Percentiles rank a stretch among this genome's conserved stretches.
Evolutionary conservation across 2,888 invertebrate genomes (phyloP).

Genomic region (Conchocele bisecta): DNA sequence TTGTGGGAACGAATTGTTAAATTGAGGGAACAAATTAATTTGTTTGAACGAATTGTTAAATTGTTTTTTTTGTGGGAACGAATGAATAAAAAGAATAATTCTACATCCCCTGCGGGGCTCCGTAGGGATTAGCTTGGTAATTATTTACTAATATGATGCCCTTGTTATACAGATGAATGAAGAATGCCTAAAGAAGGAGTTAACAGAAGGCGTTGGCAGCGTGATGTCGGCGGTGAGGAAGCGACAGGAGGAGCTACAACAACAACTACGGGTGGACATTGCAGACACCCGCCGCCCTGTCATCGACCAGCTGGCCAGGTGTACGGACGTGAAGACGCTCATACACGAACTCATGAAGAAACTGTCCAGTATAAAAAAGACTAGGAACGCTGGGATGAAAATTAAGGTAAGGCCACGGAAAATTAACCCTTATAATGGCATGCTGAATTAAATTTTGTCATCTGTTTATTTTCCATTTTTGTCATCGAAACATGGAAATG

Average conservation of each 20-base stretch:
- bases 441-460: too few relatives aligned
- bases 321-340: constrained; percentile 41
- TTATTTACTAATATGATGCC: too few relatives aligned
- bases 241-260: constrained; percentile 52
- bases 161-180: constrained; percentile 46
- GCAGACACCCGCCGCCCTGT: constrained; percentile 44
- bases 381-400: constrained; percentile 48
- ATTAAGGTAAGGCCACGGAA: constrained; percentile 59
- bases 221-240: constrained; percentile 46
- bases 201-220: constrained; percentile 36
- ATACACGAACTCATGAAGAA: constrained; percentile 58
- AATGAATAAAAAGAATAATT: too few relatives aligned
- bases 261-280: constrained; percentile 42
- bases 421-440: too few relatives aligned
- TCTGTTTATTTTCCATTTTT: too few relatives aligned
- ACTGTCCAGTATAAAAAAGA: constrained; percentile 50
- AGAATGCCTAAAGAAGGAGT: constrained; percentile 32
- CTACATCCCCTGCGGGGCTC: too few relatives aligned
- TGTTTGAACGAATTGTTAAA: too few relatives aligned
- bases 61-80: too few relatives aligned
- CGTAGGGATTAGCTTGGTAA: too few relatives aligned
- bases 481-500: too few relatives aligned
- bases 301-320: constrained; percentile 50
- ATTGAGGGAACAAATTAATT: too few relatives aligned
- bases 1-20: too few relatives aligned